phyloP scores from a whole-genome alignment of 2,888 invertebrate species.

The Erynnis tages region DNA sequence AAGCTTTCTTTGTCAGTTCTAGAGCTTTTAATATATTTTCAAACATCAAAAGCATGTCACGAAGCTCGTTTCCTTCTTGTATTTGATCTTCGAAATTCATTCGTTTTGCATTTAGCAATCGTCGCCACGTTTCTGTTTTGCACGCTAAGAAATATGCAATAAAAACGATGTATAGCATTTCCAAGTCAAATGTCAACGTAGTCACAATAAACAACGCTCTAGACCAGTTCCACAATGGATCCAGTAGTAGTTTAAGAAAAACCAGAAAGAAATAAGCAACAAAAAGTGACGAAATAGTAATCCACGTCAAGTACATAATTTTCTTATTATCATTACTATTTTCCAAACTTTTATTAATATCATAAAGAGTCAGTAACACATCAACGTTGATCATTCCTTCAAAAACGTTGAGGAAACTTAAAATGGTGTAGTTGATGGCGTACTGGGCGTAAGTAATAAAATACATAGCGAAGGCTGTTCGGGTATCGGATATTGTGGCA shows the following conservation, averaged over 20 bases:
- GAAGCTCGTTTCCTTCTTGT: constrained; percentile 11
- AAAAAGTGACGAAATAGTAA: constrained; percentile 2
- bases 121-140: constrained; percentile 33
- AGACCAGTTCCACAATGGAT: constrained; percentile 29
- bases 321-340: constrained; percentile 9
- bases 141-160: constrained; percentile 31
- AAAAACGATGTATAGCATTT: constrained; percentile 30
- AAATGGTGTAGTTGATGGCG: constrained; percentile 26
- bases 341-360: constrained; percentile 21
- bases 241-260: constrained; percentile 20
- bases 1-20: constrained; percentile 28
- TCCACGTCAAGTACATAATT: constrained; percentile 13
- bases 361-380: constrained; percentile 26
- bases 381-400: constrained; percentile 25
- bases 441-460: constrained; percentile 24
- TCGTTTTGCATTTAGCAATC: constrained; percentile 1
- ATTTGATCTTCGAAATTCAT: neutral
- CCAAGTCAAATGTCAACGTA: constrained; percentile 36
- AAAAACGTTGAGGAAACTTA: constrained; percentile 22
- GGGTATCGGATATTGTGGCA: constrained; percentile 8
- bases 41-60: constrained; percentile 27
- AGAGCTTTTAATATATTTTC: constrained; percentile 28
- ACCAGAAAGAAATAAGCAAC: constrained; percentile 19
- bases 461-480: constrained; percentile 20
- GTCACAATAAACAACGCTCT: constrained; percentile 30